Percentiles rank a stretch among this genome's conserved stretches.
These are phyloP conservation scores for Mycteria americana DNA, from an alignment of 2,797 vertebrate genomes.

Conservation along the genomic window DNA sequence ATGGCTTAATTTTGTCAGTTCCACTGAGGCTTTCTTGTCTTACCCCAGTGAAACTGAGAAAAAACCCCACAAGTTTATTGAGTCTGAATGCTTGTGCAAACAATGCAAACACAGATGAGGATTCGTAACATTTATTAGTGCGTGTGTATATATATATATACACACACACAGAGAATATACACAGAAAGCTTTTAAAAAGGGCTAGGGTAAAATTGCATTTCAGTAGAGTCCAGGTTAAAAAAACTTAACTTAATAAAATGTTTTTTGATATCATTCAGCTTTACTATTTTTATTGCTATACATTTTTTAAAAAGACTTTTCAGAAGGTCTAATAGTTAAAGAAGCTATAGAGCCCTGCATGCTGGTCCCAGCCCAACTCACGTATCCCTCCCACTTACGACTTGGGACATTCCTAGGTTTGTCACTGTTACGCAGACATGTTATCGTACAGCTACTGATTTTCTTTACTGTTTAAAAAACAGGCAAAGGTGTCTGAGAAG, in stretches of 20 bases:
- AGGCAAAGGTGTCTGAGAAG: not conserved
- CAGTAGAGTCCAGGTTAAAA: not conserved
- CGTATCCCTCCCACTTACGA: fast-evolving
- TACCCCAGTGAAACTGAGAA: not conserved
- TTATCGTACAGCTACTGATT: not conserved
- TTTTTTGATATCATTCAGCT: not conserved
- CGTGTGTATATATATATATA: not conserved
- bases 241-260: not conserved
- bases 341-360: not conserved
- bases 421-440: not conserved
- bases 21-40: not conserved
- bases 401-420: not conserved
- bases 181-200: not conserved
- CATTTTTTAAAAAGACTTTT: not conserved
- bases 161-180: fast-evolving
- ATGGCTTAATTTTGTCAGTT: not conserved
- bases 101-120: not conserved
- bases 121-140: not conserved
- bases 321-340: not conserved
- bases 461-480: not conserved
- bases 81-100: not conserved
- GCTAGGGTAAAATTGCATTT: not conserved
- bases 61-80: not conserved
- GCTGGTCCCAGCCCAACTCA: not conserved
- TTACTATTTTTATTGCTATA: not conserved